Percentiles rank a stretch among this genome's conserved stretches.
phyloP scores from a whole-genome alignment of 2,113 vertebrate genomes.

The Chaenocephalus aceratus region DNA sequence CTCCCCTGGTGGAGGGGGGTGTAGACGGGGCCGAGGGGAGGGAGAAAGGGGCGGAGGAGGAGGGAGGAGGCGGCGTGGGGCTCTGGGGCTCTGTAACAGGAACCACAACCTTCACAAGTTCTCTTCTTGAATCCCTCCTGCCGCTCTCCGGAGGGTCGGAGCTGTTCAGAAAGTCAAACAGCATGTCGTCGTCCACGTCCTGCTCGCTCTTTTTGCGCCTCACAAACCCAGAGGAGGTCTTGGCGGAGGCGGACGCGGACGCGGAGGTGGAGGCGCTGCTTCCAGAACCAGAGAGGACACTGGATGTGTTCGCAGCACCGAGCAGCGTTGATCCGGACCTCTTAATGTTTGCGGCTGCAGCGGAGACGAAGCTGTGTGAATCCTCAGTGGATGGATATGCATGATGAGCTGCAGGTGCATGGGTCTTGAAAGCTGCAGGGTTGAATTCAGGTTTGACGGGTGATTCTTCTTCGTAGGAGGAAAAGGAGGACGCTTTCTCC shows the following conservation, averaged over 20 bases:
- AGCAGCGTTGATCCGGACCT: constrained; percentile 88
- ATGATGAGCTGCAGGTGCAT: constrained; percentile 76
- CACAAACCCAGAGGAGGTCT: constrained; percentile 88
- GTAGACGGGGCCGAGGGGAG: constrained; percentile 79
- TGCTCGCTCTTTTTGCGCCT: constrained; percentile 88
- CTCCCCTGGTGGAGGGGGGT: constrained; percentile 77
- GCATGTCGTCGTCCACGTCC: constrained; percentile 91
- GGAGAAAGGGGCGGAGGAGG: constrained; percentile 51
- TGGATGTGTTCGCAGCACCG: constrained; percentile 84
- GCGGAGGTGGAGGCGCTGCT: constrained; percentile 42
- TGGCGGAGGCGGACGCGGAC: constrained; percentile 65
- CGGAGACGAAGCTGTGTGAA: constrained; percentile 84
- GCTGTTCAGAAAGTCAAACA: constrained; percentile 99
- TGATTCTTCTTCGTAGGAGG: constrained; percentile 67
- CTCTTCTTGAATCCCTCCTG: constrained; percentile 87
- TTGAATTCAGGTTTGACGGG: constrained; percentile 67
- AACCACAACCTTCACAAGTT: constrained; percentile 72
- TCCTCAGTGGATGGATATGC: constrained; percentile 62
- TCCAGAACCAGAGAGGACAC: constrained; percentile 63
- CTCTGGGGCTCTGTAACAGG: constrained; percentile 53
- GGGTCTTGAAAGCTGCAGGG: constrained; percentile 47
- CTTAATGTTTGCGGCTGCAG: constrained; percentile 93
- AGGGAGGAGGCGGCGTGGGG: constrained; percentile 51
- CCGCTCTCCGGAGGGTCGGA: constrained; percentile 86
- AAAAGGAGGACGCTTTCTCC: constrained; percentile 64